Evolutionary conservation across 2,888 invertebrate species (phyloP), one percentile per base, ranked within the genome.

Genomic region (Drosophila quinaria): DNA sequence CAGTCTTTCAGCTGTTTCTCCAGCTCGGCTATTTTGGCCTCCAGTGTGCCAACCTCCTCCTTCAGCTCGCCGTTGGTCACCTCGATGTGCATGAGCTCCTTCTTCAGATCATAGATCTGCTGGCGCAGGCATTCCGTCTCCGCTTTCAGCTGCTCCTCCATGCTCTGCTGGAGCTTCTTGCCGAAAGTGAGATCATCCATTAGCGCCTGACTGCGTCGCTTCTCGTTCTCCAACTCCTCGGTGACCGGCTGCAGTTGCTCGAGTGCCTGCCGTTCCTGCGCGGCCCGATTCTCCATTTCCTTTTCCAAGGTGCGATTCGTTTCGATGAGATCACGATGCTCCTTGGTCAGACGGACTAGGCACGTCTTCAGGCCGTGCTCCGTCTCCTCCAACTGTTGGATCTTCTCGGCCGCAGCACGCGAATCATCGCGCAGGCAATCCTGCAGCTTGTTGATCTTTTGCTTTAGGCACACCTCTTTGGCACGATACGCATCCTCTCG

Each of bases 11-110:
- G 93, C 86, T 93, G 94, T 73, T 94, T 93, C n/a, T 93, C 93
- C 78, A 95, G 91, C 65, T 94, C 94, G 79, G 93, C 92, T 77
- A 95, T 92, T 92, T 94, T 94, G 83, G 94, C 93, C 91, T 94
- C 95, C 85, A 95, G 92, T 79, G 94, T 94, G 91, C 94, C 94
- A 31, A 96, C 95, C 93, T 95, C 95, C 91, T 96, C 95, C 81
- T 94, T 94, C 10, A 96, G 92, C 92, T 95, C 95, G 63, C 95
- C 94, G 79, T 95, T 95, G 31, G 95, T 95, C 47, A 95, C 95
- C 87, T 95, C 95, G 61, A 94, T 92, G 61, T 96, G 95, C 86
- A 95, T 93, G 69, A 94, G 93, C 78, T 94, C 94, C 90, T 95
- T 95, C 80, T 93, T 93, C 22, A 94, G 80, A 59, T 94, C 93